Percentiles rank a stretch among this genome's conserved stretches.
phyloP scores from a whole-genome alignment of 2,113 vertebrate genomes.

The Nycticorax nycticorax region DNA sequence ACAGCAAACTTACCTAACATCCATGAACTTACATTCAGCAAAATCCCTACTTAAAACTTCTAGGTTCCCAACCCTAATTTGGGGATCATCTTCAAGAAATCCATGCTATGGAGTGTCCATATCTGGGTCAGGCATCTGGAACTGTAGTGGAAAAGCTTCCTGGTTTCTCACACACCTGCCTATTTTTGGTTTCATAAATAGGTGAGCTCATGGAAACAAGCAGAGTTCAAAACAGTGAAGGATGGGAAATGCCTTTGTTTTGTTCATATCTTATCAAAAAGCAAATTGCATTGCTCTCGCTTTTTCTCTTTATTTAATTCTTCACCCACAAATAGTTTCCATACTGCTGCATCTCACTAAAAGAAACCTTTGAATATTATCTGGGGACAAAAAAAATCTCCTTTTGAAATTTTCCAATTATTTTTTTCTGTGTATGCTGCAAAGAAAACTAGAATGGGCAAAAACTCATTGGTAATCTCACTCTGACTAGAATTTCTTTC shows the following conservation, averaged over 20 bases:
- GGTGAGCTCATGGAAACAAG: not conserved
- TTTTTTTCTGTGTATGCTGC: not conserved
- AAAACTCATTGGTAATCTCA: not conserved
- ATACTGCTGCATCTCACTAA: not conserved
- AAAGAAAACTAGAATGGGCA: not conserved
- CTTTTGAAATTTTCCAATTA: not conserved
- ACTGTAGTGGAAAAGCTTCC: not conserved
- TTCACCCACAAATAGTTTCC: not conserved
- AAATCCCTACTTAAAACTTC: not conserved
- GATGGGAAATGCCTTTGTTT: not conserved
- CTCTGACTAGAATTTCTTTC: not conserved
- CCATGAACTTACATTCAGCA: not conserved
- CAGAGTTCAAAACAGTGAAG: not conserved
- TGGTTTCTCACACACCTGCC: not conserved
- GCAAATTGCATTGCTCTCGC: not conserved
- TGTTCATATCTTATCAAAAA: not conserved
- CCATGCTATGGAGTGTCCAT: rapidly evolving
- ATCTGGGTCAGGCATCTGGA: not conserved
- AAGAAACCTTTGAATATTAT: not conserved
- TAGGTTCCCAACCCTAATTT: not conserved
- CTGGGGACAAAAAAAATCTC: not conserved
- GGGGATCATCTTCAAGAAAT: not conserved
- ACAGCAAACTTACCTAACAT: not conserved
- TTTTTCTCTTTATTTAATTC: not conserved
- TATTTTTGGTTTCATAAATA: not conserved